These are phyloP conservation scores for Trypoxylus dichotomus DNA, from an alignment of 1,140 invertebrate genomes.

Conservation along the genomic window DNA sequence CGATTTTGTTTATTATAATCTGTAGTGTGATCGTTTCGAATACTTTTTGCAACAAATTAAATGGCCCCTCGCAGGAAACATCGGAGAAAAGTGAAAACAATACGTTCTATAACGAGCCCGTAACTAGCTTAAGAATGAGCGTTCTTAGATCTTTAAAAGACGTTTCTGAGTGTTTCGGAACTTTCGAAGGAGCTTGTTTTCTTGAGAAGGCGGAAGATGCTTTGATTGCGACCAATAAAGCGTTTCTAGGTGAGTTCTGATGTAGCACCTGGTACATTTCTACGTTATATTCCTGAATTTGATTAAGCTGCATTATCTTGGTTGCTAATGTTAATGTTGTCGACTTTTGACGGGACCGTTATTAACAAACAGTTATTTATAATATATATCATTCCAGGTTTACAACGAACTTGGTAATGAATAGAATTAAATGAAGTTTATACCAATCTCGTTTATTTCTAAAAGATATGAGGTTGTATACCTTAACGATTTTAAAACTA, in stretches of 20 bases:
- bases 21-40: constrained; percentile 7
- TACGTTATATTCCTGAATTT: too few species aligned
- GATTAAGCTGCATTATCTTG: too few species aligned
- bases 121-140: background rate
- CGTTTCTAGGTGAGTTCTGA: constrained; percentile 42
- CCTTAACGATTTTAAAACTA: too few species aligned
- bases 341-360: too few species aligned
- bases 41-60: background rate
- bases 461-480: too few species aligned
- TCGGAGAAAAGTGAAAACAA: constrained; percentile 29
- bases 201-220: constrained; percentile 41
- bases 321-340: too few species aligned
- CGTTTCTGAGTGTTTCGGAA: constrained; percentile 37
- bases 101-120: background rate
- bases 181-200: constrained; percentile 41
- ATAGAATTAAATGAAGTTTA: too few species aligned
- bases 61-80: background rate
- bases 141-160: constrained; percentile 31
- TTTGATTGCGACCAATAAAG: constrained; percentile 34
- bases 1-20: background rate
- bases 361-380: too few species aligned
- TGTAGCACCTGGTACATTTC: background rate
- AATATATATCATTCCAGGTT: too few species aligned
- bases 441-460: too few species aligned
- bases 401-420: too few species aligned